Evolutionary conservation across 2,888 invertebrate species (phyloP), one percentile per base, ranked within the genome.

Genomic region (Drosophila formosana): DNA sequence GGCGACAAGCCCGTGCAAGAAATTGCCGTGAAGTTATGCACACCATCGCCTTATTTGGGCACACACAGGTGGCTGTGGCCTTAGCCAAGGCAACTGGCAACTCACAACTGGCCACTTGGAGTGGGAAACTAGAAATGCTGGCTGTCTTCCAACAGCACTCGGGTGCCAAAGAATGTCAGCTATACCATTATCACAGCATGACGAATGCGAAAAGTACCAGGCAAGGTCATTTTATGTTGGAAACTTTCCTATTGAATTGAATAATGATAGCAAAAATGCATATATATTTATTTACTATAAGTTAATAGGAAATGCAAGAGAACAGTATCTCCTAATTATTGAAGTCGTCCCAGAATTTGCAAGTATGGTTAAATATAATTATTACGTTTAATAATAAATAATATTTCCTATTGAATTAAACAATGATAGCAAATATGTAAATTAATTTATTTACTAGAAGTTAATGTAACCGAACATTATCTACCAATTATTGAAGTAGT

Each of bases 1-100:
- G 74, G 66, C 74, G 74, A 81, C 67, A 78, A 82, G 73, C 73
- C 78, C 61, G 78, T 66, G 53, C 71, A 71, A 70, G 86, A 68
- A 79, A 83, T 79, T 81, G 79, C 83, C 83, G 86, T 86, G 83
- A 74, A 83, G 84, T 75, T 83, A 83, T 83, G 83, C 83, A 72
- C 73, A 72, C 67, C 71, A 73, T 72, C 60, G 37, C 84, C 83
- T 75, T 83, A 75, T 84, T 83, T 78, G 82, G 87, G 60, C 75
- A 76, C 74, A 73, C 84, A 76, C 84, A 86, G 80, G 72, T 81
- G 76, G 30, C 37, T 47, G 49, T 41, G 73, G 83, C 81, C 83
- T 86, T 83, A 74, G 61, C 69, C 83, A 83, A 74, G 82, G 74
- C 74, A 71, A 72, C 58, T 45, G 26, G 2, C 4, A 37, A 11